These are phyloP conservation scores for Tyrophagus putrescentiae DNA, from an alignment of 1,140 invertebrate genomes.

Conservation along the genomic window DNA sequence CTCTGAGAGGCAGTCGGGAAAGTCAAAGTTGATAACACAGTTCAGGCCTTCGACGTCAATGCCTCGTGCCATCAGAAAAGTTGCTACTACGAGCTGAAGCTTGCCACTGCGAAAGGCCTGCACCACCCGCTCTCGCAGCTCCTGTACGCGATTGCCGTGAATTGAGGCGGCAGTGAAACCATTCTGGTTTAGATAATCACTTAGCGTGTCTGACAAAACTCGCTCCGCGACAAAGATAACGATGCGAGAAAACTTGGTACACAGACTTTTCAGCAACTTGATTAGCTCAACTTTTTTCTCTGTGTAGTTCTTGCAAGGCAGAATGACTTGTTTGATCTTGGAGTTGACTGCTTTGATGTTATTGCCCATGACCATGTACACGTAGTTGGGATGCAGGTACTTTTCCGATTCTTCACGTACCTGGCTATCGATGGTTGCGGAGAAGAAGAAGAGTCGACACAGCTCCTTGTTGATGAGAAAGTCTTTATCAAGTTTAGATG, in stretches of 20 bases:
- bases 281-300: neutral
- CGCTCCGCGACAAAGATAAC: neutral
- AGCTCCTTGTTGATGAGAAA: neutral
- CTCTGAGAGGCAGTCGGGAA: constrained; percentile 68
- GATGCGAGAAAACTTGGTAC: neutral
- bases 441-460: neutral
- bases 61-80: constrained; percentile 16
- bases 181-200: constrained; percentile 1
- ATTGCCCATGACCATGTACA: neutral
- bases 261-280: neutral
- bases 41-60: constrained; percentile 40
- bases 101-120: constrained; percentile 16
- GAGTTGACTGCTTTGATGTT: neutral
- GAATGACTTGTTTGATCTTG: neutral
- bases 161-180: constrained; percentile 13
- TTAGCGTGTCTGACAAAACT: neutral
- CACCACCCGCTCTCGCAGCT: constrained; percentile 18
- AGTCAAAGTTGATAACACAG: constrained; percentile 83
- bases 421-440: neutral
- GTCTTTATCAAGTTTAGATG: too few relatives aligned
- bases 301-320: neutral
- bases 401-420: neutral
- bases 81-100: constrained; percentile 13
- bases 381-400: neutral
- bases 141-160: constrained; percentile 22